phyloP scores from a whole-genome alignment of 2,888 invertebrate genomes.

The Ennomos fuscantarius region DNA sequence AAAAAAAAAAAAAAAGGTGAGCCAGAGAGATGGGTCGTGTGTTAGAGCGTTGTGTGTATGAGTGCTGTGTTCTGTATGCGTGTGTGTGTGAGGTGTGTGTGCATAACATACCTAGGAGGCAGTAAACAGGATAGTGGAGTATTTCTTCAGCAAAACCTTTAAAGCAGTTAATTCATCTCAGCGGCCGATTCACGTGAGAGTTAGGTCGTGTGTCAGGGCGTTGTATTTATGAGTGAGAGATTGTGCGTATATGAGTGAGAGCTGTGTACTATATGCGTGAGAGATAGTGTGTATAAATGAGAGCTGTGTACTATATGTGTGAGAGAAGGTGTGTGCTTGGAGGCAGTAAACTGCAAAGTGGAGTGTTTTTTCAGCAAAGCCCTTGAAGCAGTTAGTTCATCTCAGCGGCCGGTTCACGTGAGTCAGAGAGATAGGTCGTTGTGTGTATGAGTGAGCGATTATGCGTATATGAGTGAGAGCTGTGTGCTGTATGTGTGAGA shows the following conservation, averaged over 20 bases:
- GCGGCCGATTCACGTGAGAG: constrained; percentile 89
- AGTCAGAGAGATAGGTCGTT: too few relatives aligned
- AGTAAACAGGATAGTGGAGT: constrained; percentile 97
- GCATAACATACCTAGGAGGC: constrained; percentile 91
- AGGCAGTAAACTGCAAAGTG: constrained; percentile 97
- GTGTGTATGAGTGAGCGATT: too few relatives aligned
- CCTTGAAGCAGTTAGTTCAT: constrained; percentile 97
- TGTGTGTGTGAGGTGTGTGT: too few relatives aligned
- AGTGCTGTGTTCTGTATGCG: too few relatives aligned
- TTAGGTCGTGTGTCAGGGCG: too few relatives aligned
- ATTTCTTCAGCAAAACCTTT: constrained; percentile 97
- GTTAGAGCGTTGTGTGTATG: too few relatives aligned
- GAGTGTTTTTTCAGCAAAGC: constrained; percentile 98
- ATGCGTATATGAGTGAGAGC: too few relatives aligned
- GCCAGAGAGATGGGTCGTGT: too few relatives aligned
- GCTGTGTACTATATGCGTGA: too few relatives aligned
- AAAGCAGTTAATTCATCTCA: constrained; percentile 98
- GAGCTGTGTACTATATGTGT: too few relatives aligned
- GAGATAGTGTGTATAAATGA: too few relatives aligned
- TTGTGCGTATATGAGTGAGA: constrained; percentile 4
- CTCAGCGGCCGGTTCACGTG: constrained; percentile 93
- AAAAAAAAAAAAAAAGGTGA: too few relatives aligned
- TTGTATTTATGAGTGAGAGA: not conserved
- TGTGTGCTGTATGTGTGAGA: not conserved
- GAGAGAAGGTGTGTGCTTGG: constrained; percentile 52